phyloP scores from a whole-genome alignment of 2,888 invertebrate species.

The Tipula helvola region DNA sequence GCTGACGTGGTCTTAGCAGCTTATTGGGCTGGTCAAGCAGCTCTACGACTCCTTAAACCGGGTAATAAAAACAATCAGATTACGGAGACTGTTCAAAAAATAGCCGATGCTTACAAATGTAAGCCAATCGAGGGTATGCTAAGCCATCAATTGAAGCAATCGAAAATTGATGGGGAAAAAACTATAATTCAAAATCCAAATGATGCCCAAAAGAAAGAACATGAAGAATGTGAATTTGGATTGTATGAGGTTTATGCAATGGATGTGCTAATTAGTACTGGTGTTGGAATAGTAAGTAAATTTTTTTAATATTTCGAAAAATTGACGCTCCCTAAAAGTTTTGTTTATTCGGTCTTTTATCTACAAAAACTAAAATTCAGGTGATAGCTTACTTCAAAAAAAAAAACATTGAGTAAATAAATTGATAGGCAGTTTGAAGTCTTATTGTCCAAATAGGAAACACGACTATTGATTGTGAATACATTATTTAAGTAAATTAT shows the following conservation, averaged over 20 bases:
- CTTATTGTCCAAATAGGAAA: too few relatives aligned
- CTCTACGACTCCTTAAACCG: slow-evolving; percentile 80
- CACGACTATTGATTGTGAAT: too few relatives aligned
- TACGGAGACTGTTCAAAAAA: slow-evolving; percentile 86
- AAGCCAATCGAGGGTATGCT: slow-evolving; percentile 96
- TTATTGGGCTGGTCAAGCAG: slow-evolving; percentile 90
- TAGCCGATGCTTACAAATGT: slow-evolving; percentile 85
- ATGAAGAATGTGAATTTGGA: slow-evolving; percentile 92
- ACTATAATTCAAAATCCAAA: slow-evolving; percentile 95
- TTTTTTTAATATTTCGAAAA: not conserved
- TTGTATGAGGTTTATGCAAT: slow-evolving; percentile 96
- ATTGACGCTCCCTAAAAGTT: not conserved
- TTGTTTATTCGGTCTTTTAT: not conserved
- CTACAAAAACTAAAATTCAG: not conserved
- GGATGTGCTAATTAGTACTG: slow-evolving; percentile 94
- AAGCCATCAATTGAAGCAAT: slow-evolving; percentile 90
- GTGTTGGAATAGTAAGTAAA: slow-evolving; percentile 72
- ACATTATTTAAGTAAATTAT: too few relatives aligned
- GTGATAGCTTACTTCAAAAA: not conserved
- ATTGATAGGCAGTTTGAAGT: too few relatives aligned
- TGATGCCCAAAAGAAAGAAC: slow-evolving; percentile 92
- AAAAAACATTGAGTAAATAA: too few relatives aligned
- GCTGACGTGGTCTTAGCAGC: slow-evolving; percentile 95
- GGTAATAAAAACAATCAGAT: slow-evolving; percentile 87
- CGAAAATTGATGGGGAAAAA: slow-evolving; percentile 96